Conservation (phyloP, 2,797 vertebrate species). For the Phrynocephalus vlangalii region DNA sequence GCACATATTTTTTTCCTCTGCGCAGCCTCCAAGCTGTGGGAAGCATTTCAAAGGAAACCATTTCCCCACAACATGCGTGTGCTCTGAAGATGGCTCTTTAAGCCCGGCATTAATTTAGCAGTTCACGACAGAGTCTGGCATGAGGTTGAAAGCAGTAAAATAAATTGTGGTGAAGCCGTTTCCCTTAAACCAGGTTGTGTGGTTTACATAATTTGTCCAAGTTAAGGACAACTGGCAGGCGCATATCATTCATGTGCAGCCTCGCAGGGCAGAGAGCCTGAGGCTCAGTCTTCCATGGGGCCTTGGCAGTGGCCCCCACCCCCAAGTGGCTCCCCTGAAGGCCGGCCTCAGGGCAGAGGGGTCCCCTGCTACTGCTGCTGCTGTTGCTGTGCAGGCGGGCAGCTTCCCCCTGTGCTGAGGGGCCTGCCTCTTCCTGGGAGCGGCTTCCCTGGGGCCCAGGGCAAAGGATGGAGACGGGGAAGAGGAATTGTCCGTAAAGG, state of each 20-base stretch:
- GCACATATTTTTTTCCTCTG: slow-evolving; percentile 75
- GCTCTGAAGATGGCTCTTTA: slow-evolving; percentile 84
- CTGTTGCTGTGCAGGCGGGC: too few species aligned
- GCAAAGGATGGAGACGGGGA: too few species aligned
- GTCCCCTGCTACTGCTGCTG: too few species aligned
- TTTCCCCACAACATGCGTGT: slow-evolving; percentile 85
- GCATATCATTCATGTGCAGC: slow-evolving; percentile 74
- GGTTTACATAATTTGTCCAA: slow-evolving; percentile 81
- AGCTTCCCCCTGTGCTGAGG: not conserved
- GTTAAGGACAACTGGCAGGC: slow-evolving; percentile 76
- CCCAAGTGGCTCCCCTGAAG: not conserved
- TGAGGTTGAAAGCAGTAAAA: slow-evolving; percentile 80
- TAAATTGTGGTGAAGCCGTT: slow-evolving; percentile 76
- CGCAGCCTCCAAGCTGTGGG: slow-evolving; percentile 81
- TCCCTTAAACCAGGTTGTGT: slow-evolving; percentile 80
- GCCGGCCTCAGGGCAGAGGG: not conserved
- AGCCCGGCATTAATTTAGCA: slow-evolving; percentile 83
- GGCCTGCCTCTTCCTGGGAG: too few species aligned
- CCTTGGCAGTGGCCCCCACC: slow-evolving; percentile 62
- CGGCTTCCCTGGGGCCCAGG: too few species aligned
- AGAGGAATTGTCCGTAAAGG: too few species aligned
- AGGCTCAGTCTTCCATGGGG: slow-evolving; percentile 28
- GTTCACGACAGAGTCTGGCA: slow-evolving; percentile 77
- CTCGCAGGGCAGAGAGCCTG: slow-evolving; percentile 65
- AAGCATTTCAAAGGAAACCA: slow-evolving; percentile 87